These are phyloP conservation scores for Nomada lathburiana DNA, from an alignment of 2,888 invertebrate genomes.

Conservation along the genomic window DNA sequence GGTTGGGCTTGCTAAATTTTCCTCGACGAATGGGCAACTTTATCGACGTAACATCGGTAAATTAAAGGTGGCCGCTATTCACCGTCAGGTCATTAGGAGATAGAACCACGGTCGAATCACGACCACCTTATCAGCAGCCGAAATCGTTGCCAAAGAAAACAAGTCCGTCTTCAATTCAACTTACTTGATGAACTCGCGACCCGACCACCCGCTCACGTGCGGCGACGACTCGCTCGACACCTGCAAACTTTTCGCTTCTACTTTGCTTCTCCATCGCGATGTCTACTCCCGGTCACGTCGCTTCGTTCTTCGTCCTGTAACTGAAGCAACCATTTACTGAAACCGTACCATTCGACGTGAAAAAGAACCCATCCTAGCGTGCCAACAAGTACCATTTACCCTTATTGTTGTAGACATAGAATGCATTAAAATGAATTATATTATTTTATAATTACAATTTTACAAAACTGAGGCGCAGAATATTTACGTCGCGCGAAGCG, in stretches of 20 bases:
- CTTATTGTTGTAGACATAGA: too few species aligned
- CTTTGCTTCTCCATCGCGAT: conserved; percentile 44
- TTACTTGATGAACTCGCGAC: conserved; percentile 76
- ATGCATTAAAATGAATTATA: too few species aligned
- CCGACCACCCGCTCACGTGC: conserved; percentile 63
- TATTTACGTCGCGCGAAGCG: too few species aligned
- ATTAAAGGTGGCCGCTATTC: conserved; percentile 70
- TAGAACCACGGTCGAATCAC: conserved; percentile 67
- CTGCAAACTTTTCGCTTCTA: conserved; percentile 62
- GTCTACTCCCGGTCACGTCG: conserved; percentile 52
- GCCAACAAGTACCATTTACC: too few species aligned
- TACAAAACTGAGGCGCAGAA: too few species aligned
- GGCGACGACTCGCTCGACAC: conserved; percentile 66
- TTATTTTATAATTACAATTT: too few species aligned
- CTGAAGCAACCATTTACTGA: too few species aligned
- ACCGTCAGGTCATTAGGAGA: conserved; percentile 68
- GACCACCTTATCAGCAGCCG: conserved; percentile 69
- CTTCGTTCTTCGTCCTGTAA: conserved; percentile 22
- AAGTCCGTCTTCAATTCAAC: conserved; percentile 78
- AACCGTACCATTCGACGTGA: too few species aligned
- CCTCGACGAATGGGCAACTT: conserved; percentile 56
- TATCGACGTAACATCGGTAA: conserved; percentile 71
- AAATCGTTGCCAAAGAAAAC: conserved; percentile 74
- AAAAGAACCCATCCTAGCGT: too few species aligned
- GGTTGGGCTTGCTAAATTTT: conserved; percentile 28